Conservation (phyloP, 2,888 invertebrate genomes). For the Desoria tigrina region DNA sequence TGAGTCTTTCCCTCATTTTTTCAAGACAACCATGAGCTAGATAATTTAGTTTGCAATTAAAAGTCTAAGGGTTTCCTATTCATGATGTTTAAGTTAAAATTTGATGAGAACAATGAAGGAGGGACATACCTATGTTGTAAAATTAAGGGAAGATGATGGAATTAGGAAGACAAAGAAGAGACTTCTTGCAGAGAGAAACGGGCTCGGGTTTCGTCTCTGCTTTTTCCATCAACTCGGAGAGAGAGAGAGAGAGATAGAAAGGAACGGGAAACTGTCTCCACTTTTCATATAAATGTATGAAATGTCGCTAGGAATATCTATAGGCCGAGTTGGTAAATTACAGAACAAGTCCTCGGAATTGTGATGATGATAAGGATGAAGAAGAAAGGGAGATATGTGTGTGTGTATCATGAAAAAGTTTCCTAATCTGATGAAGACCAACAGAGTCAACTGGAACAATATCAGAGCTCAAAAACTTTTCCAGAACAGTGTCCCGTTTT, state of each 20-base stretch:
- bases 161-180: conserved; percentile 26
- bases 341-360: background rate
- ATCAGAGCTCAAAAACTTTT: conserved; percentile 41
- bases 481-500: conserved; percentile 41
- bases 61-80: conserved; percentile 24
- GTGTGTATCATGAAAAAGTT: conserved; percentile 26
- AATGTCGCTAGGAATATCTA: background rate
- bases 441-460: conserved; percentile 36
- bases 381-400: conserved; percentile 19
- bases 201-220: conserved; percentile 26
- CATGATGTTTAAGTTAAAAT: conserved; percentile 18
- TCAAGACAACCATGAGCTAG: conserved; percentile 4
- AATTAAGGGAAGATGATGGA: conserved; percentile 21
- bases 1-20: too few species aligned
- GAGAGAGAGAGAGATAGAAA: conserved; percentile 24
- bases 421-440: conserved; percentile 27
- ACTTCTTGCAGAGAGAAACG: conserved; percentile 18
- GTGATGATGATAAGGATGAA: background rate
- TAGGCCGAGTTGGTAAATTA: background rate
- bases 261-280: conserved; percentile 3
- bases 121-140: conserved; percentile 9
- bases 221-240: conserved; percentile 10
- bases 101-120: conserved; percentile 17
- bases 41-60: conserved; percentile 21
- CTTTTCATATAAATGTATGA: background rate